Evolutionary conservation across 1,140 invertebrate genomes (phyloP).

Genomic region (Pararge aegeria): DNA sequence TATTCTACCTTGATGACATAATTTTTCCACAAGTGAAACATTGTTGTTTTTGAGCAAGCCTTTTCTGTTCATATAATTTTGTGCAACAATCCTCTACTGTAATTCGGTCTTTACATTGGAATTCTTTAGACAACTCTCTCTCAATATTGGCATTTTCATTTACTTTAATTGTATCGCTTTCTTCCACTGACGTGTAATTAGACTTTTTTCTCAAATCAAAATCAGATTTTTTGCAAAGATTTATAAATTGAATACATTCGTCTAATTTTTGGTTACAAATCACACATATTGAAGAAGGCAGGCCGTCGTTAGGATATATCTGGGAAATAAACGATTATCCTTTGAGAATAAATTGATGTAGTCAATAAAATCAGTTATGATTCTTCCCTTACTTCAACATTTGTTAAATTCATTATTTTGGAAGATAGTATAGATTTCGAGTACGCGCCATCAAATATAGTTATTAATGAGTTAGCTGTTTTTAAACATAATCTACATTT

Average conservation of each 20-base stretch:
- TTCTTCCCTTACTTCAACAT: conserved; percentile 46
- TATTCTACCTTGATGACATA: conserved; percentile 67
- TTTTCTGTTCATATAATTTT: conserved; percentile 25
- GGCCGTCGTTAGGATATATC: conserved; percentile 61
- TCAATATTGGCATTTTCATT: neutral
- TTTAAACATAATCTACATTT: conserved; percentile 35
- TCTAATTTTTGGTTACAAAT: conserved; percentile 54
- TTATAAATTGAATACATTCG: conserved; percentile 60
- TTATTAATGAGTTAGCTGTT: conserved; percentile 3
- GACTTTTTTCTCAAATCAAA: conserved; percentile 33
- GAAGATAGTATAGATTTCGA: conserved; percentile 33
- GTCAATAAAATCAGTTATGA: neutral
- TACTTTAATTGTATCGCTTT: neutral
- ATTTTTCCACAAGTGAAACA: conserved; percentile 76
- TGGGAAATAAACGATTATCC: conserved; percentile 28
- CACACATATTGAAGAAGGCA: conserved; percentile 62
- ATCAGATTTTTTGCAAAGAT: conserved; percentile 63
- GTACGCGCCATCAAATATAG: conserved; percentile 25
- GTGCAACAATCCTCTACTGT: conserved; percentile 13
- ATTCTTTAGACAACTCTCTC: neutral
- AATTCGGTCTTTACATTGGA: conserved; percentile 2
- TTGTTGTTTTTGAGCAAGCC: conserved; percentile 56
- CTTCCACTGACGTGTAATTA: conserved; percentile 12
- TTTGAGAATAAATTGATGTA: neutral
- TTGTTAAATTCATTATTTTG: conserved; percentile 54